Evolutionary conservation across 2,888 invertebrate genomes (phyloP), one percentile per base, ranked within the genome.

Genomic region (Palloptera scutellata): DNA sequence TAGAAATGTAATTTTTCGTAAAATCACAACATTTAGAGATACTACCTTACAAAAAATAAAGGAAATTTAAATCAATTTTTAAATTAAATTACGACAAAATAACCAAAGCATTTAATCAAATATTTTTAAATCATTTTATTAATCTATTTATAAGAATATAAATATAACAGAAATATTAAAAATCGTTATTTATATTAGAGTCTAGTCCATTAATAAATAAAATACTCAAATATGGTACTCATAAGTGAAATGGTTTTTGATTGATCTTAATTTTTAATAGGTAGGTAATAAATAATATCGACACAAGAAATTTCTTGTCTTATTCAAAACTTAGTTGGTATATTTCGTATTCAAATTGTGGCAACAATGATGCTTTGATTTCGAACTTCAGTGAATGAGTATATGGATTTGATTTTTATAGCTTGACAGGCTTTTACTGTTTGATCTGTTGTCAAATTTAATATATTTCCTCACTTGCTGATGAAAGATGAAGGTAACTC

Each of bases 101-200:
- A n/a, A 57, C 69, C 69, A 69, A 69, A 69, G 66, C 69, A 69
- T 62, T 59, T 61, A 64, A 41, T 57, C 41, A 55, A 54, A 43
- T 12, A 42, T 13, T 43, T 43, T 55, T 15, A 13, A n/a, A 42
- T 59, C 8, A n/a, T 15, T 61, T 40, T 41, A 52, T 52, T 13
- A 40, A 17, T 11, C n/a, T 51, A 20, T 30, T 51, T 52, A 17
- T 61, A 52, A 6, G n/a, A 13, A 30, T 20, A 19, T 57, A 40
- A 19, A 19, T 57, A n/a, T 19, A 57, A 20, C 9, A n/a, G n/a
- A 30, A 5, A 19, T 57, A 12, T 20, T 57, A n/a, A 10, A 42
- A 64, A 48, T 11, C 40, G 40, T 63, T 64, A 41, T 62, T 54
- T 61, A 43, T 64, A 51, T 20, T 30, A 30, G 61, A 68, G 64